Percentiles rank a stretch among this genome's conserved stretches.
Evolutionary conservation across 2,888 invertebrate genomes (phyloP).

Genomic region (Macrosoma leucophasiata): DNA sequence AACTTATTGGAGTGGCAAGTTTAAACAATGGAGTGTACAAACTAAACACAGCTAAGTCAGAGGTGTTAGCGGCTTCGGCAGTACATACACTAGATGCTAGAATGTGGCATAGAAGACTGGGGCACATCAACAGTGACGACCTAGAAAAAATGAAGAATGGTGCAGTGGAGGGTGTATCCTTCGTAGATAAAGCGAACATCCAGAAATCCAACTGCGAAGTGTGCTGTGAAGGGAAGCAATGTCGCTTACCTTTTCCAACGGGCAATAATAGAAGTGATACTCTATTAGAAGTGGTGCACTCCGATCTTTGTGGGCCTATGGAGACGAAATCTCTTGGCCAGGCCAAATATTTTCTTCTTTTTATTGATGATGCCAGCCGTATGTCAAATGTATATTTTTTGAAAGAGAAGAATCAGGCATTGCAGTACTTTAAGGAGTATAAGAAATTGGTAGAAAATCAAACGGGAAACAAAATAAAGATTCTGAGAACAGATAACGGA

Average conservation of each 20-base stretch:
- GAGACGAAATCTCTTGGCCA: too few relatives aligned
- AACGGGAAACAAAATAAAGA: constrained; percentile 27
- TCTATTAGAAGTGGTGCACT: constrained; percentile 9
- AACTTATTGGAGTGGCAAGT: constrained; percentile 5
- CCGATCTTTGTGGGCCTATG: too few relatives aligned
- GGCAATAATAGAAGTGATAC: constrained; percentile 15
- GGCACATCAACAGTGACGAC: constrained; percentile 19
- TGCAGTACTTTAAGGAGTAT: constrained; percentile 6
- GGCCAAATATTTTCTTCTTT: too few relatives aligned
- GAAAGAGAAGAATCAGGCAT: too few relatives aligned
- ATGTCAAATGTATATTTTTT: too few relatives aligned
- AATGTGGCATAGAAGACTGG: constrained; percentile 23
- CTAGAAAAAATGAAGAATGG: constrained; percentile 20
- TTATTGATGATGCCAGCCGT: too few relatives aligned
- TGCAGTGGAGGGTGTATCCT: constrained; percentile 21
- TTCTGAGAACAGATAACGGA: constrained; percentile 16
- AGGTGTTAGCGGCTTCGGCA: constrained; percentile 4
- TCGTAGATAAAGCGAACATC: too few relatives aligned
- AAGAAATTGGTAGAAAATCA: constrained; percentile 20
- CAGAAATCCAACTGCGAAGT: constrained; percentile 1
- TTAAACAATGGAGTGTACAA: constrained; percentile 9
- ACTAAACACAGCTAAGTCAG: constrained; percentile 2
- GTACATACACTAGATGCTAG: not conserved
- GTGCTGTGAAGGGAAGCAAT: constrained; percentile 6
- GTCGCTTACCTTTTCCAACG: constrained; percentile 1